Evolutionary conservation across 2,113 vertebrate species (phyloP).

Genomic region (Ptilonorhynchus violaceus): DNA sequence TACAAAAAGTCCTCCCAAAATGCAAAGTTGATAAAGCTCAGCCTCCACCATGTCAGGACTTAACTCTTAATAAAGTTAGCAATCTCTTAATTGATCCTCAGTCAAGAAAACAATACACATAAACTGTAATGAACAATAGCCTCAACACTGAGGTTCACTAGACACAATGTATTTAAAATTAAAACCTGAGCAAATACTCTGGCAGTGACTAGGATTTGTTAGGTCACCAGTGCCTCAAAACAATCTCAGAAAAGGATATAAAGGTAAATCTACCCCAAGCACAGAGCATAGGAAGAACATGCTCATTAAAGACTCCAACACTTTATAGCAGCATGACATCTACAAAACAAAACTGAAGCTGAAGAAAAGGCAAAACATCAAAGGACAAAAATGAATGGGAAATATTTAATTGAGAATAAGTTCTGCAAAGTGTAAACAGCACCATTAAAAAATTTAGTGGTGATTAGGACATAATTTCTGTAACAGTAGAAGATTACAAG

Average conservation of each 20-base stretch:
- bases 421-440: not conserved
- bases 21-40: not conserved
- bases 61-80: not conserved
- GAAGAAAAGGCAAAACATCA: slow-evolving; percentile 21
- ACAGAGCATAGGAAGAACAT: not conserved
- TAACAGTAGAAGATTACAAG: not conserved
- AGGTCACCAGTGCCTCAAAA: not conserved
- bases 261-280: not conserved
- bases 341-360: not conserved
- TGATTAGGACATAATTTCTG: not conserved
- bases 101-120: not conserved
- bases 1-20: not conserved
- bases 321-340: not conserved
- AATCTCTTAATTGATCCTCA: not conserved
- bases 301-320: not conserved
- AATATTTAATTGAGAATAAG: not conserved
- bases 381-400: not conserved
- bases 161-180: not conserved
- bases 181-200: not conserved
- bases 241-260: not conserved
- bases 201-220: not conserved
- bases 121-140: not conserved
- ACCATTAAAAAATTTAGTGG: not conserved
- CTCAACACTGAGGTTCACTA: not conserved
- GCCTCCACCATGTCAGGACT: not conserved